A percentile compares a stretch with the other conserved stretches of the same genome.
Conservation (phyloP, 2,113 vertebrate species). For the Callionymus lyra region DNA sequence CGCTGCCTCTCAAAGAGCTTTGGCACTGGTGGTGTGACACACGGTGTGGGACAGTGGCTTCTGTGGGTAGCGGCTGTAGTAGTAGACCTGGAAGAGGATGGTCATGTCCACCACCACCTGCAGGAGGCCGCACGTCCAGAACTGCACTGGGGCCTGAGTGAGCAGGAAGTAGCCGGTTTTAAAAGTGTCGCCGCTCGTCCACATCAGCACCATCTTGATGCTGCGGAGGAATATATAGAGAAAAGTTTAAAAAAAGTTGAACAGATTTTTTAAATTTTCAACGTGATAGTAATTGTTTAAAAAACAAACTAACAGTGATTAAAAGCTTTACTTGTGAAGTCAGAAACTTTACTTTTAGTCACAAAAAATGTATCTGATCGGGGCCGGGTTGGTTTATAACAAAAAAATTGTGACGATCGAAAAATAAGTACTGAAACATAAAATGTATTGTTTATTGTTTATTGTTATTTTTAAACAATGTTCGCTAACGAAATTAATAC, state of each 20-base stretch:
- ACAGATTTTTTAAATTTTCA: too few species aligned
- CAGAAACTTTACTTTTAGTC: too few species aligned
- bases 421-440: too few species aligned
- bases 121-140: conserved; percentile 88
- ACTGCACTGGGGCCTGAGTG: conserved; percentile 89
- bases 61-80: conserved; percentile 80
- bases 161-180: conserved; percentile 93
- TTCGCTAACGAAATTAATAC: too few species aligned
- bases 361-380: too few species aligned
- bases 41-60: conserved; percentile 73
- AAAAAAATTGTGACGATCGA: too few species aligned
- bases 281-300: too few species aligned
- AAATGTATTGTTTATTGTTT: too few species aligned
- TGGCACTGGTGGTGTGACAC: conserved; percentile 80
- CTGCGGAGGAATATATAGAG: conserved; percentile 51
- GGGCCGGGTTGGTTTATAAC: too few species aligned
- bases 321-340: too few species aligned
- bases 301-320: too few species aligned
- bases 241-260: neutral
- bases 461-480: too few species aligned
- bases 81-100: conserved; percentile 88
- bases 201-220: conserved; percentile 98
- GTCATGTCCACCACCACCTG: conserved; percentile 87
- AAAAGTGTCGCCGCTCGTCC: conserved; percentile 93
- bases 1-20: conserved; percentile 82